phyloP scores from a whole-genome alignment of 1,140 invertebrate genomes.

The Euborellia annulipes region DNA sequence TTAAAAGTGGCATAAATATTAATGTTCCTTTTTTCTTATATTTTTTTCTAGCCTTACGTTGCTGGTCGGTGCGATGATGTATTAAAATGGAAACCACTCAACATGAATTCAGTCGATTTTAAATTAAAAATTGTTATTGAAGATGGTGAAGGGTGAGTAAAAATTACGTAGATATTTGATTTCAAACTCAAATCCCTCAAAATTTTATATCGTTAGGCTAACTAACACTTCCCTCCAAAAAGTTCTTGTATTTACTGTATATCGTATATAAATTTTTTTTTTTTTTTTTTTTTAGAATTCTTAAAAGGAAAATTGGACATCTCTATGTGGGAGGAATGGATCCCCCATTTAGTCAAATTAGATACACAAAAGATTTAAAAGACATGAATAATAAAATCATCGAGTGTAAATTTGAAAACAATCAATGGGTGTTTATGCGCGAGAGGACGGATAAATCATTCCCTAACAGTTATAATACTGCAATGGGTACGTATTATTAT shows the following conservation, averaged over 20 bases:
- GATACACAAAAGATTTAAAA: conserved; percentile 56
- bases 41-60: conserved; percentile 54
- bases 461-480: conserved; percentile 79
- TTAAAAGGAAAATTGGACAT: conserved; percentile 55
- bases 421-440: conserved; percentile 86
- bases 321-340: conserved; percentile 61
- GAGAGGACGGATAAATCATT: conserved; percentile 93
- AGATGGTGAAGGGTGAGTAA: conserved; percentile 47
- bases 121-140: conserved; percentile 64
- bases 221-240: no score
- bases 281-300: conserved; percentile 39
- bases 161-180: no score
- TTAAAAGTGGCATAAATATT: not conserved
- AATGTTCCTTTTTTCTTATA: no score
- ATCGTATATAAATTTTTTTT: no score
- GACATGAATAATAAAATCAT: conserved; percentile 86
- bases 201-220: no score
- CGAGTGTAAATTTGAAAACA: conserved; percentile 71
- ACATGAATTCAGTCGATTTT: conserved; percentile 93
- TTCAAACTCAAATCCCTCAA: no score
- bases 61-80: conserved; percentile 66
- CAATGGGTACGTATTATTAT: conserved; percentile 38
- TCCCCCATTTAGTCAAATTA: conserved; percentile 53
- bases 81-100: conserved; percentile 94
- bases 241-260: no score